A percentile compares a stretch with the other conserved stretches of the same genome.
Evolutionary conservation across 2,888 invertebrate genomes (phyloP).

Genomic region (Acanthosepion esculentum): DNA sequence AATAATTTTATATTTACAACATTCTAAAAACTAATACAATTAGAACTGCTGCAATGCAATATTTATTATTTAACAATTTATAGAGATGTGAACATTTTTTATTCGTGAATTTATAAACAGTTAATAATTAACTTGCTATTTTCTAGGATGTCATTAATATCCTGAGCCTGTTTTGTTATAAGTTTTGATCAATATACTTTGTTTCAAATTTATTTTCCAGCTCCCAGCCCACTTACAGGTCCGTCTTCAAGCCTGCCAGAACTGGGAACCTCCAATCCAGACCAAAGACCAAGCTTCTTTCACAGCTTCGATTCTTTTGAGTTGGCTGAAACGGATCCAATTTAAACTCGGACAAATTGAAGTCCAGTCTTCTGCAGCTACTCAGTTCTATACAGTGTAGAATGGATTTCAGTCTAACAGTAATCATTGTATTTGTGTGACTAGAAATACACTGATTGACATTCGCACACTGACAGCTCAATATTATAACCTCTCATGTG

Average conservation of each 20-base stretch:
- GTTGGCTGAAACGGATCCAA: slow-evolving; percentile 93
- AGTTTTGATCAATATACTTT: neutral
- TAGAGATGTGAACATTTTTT: too few relatives aligned
- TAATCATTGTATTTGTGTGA: neutral
- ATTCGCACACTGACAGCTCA: too few relatives aligned
- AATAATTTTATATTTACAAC: too few relatives aligned
- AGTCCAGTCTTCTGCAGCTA: slow-evolving; percentile 91
- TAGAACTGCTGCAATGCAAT: too few relatives aligned
- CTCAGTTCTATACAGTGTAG: slow-evolving; percentile 83
- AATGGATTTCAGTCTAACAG: neutral
- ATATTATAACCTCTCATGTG: neutral
- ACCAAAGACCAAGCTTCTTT: slow-evolving; percentile 71
- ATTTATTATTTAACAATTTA: too few relatives aligned
- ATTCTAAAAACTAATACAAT: too few relatives aligned
- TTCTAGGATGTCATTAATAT: too few relatives aligned
- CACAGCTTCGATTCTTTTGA: slow-evolving; percentile 76
- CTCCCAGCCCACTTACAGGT: slow-evolving; percentile 91
- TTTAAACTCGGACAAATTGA: slow-evolving; percentile 99
- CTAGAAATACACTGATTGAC: too few relatives aligned
- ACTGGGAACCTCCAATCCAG: slow-evolving; percentile 81
- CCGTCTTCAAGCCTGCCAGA: slow-evolving; percentile 90
- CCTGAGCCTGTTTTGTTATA: neutral
- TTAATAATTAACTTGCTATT: too few relatives aligned
- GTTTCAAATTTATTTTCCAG: slow-evolving; percentile 76
- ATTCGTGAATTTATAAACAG: too few relatives aligned